A percentile compares a stretch with the other conserved stretches of the same genome.
Evolutionary conservation across 2,888 invertebrate genomes (phyloP).

Genomic region (Halictus quadricinctus): DNA sequence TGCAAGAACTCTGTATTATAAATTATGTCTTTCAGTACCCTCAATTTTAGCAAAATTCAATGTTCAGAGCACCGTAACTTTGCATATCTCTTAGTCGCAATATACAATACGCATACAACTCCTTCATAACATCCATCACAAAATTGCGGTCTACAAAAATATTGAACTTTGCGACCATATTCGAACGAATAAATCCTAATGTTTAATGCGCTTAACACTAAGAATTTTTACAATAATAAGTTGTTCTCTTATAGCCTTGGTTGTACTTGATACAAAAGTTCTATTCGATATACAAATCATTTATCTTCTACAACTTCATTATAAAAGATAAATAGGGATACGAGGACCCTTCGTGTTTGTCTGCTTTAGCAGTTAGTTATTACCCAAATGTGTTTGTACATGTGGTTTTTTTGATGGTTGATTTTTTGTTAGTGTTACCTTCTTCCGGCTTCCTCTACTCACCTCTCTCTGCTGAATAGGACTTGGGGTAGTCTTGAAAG

Average conservation of each 20-base stretch:
- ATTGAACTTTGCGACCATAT: slow-evolving; percentile 49
- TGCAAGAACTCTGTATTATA: slow-evolving; percentile 49
- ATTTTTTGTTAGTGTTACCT: slow-evolving; percentile 80
- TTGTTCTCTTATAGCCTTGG: slow-evolving; percentile 58
- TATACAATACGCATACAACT: neutral
- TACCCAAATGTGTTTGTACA: slow-evolving; percentile 65
- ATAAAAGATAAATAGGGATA: slow-evolving; percentile 59
- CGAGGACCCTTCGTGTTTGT: slow-evolving; percentile 65
- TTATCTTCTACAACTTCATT: slow-evolving; percentile 30
- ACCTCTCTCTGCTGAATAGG: slow-evolving; percentile 81
- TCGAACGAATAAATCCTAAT: slow-evolving; percentile 36
- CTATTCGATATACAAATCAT: slow-evolving; percentile 38
- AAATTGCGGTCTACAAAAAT: slow-evolving; percentile 51
- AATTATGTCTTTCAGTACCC: slow-evolving; percentile 34
- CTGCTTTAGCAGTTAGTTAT: slow-evolving; percentile 68
- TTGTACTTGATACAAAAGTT: slow-evolving; percentile 68
- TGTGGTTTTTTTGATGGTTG: slow-evolving; percentile 71
- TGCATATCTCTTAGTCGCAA: neutral
- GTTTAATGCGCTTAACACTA: slow-evolving; percentile 41
- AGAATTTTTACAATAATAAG: slow-evolving; percentile 43
- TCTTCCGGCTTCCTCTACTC: slow-evolving; percentile 81
- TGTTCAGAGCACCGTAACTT: slow-evolving; percentile 33
- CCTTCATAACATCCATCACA: neutral
- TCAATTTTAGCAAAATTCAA: slow-evolving; percentile 49
- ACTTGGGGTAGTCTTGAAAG: slow-evolving; percentile 83